A percentile compares a stretch with the other conserved stretches of the same genome.
Conservation (phyloP, 2,797 vertebrate genomes). For the Coendou prehensilis region DNA sequence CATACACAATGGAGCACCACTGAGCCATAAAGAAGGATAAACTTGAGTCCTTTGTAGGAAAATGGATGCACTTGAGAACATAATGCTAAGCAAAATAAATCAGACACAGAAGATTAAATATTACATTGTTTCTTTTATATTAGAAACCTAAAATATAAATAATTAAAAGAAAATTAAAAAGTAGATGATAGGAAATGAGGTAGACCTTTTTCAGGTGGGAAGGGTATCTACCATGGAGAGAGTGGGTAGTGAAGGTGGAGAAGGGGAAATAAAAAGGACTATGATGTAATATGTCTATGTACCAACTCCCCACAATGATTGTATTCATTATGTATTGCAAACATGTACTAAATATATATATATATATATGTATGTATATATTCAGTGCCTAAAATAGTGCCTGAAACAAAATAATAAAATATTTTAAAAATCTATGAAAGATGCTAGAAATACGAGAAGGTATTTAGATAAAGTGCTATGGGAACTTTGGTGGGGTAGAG, state of each 20-base stretch:
- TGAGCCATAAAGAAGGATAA: not conserved
- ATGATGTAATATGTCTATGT: not conserved
- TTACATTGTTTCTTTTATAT: not conserved
- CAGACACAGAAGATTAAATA: not conserved
- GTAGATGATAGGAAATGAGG: not conserved
- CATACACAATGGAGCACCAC: not conserved
- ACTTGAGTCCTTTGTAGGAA: not conserved
- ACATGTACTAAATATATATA: not conserved
- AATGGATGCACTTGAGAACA: not conserved
- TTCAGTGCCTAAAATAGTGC: not conserved
- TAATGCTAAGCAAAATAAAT: not conserved
- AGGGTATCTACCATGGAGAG: not conserved
- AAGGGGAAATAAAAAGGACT: not conserved
- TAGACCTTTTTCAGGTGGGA: not conserved
- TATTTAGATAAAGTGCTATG: not conserved
- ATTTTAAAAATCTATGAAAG: constrained; percentile 1
- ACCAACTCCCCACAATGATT: not conserved
- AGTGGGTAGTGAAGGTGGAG: not conserved
- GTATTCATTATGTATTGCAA: not conserved
- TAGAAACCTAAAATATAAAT: not conserved
- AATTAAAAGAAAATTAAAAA: not conserved
- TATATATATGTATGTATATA: not conserved
- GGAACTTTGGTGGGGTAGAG: not conserved
- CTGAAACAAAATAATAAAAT: not conserved
- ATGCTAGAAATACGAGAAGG: constrained; percentile 30